Evolutionary conservation across 2,888 invertebrate species (phyloP), one percentile per base, ranked within the genome.

Genomic region (Gortyna flavago): DNA sequence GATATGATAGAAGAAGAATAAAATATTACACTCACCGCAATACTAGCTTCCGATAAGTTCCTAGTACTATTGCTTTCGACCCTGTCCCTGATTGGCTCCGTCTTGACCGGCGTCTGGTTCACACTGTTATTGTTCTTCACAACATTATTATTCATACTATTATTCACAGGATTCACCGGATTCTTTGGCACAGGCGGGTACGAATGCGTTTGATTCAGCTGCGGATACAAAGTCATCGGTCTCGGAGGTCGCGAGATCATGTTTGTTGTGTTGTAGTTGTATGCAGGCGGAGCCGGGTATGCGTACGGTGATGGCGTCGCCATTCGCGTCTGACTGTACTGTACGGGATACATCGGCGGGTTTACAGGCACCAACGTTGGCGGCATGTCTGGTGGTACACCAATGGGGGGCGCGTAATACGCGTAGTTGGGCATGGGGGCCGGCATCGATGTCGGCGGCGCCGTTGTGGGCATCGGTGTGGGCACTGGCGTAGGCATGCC

Each of bases 241-340:
- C 94, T 89, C 0, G 95, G 91, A 1, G 95, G 94, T 57, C 96
- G 88, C 0, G 96, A 89, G 84, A 96, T 95, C 95, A 96, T 93
- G 62, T 95, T 96, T 0, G 96, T 96, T 2, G 95, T 95, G 62
- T 86, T 94, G 77, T 95, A 96, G 83, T 96, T 96, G 85, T 95
- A 96, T 0, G 92, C 75, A 1, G 88, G 88, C 11, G 89, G 77
- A 0, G 93, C 90, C 0, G 93, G 93, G 77, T 95, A 95, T 0
- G 91, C 87, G 84, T 95, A 96, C 0, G 95, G 93, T 0, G 93
- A 74, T 0, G 96, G 95, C 0, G 95, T 84, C 0, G 96, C 93
- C 94, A 96, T 93, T 57, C 96, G 88, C 2, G 96, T 96, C 81
- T 96, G 96, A 71, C 90, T 93, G 86, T 96, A 96, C 7, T 95